phyloP scores from a whole-genome alignment of 2,797 vertebrate species.

The Ctenochaetus hawaiiensis region DNA sequence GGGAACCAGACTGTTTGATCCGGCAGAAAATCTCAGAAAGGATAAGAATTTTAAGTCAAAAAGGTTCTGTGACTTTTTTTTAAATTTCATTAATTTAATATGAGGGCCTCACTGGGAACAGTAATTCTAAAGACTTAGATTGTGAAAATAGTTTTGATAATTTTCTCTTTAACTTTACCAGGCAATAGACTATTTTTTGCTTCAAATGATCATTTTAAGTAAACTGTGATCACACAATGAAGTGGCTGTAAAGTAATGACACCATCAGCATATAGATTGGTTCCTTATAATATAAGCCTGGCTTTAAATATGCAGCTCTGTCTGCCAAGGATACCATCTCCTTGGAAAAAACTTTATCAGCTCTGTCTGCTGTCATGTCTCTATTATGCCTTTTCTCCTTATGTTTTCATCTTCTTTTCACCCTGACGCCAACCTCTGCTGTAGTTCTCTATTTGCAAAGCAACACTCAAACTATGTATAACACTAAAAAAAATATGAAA shows the following conservation, averaged over 20 bases:
- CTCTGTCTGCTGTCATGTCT: too few relatives aligned
- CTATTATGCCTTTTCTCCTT: too few relatives aligned
- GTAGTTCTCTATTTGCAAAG: not conserved
- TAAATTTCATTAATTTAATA: slow-evolving; percentile 19
- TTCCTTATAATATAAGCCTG: too few relatives aligned
- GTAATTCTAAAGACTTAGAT: slow-evolving; percentile 1
- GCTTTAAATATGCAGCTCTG: too few relatives aligned
- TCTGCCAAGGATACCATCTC: too few relatives aligned
- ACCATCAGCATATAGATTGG: too few relatives aligned
- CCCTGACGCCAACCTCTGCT: not conserved
- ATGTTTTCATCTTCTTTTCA: too few relatives aligned
- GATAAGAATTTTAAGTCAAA: not conserved
- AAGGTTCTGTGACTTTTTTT: not conserved
- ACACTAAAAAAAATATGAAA: not conserved
- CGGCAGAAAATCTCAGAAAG: not conserved
- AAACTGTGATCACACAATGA: too few relatives aligned
- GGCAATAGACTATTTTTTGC: too few relatives aligned
- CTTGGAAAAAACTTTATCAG: too few relatives aligned
- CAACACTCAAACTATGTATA: not conserved
- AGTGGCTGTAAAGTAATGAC: too few relatives aligned
- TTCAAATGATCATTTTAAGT: too few relatives aligned
- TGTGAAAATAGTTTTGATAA: slow-evolving; percentile 15
- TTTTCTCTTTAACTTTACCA: slow-evolving; percentile 4
- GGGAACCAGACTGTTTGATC: slow-evolving; percentile 11
- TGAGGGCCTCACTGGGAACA: not conserved